These are phyloP conservation scores for Chaetura pelagica DNA, from an alignment of 2,113 vertebrate genomes.

Conservation along the genomic window DNA sequence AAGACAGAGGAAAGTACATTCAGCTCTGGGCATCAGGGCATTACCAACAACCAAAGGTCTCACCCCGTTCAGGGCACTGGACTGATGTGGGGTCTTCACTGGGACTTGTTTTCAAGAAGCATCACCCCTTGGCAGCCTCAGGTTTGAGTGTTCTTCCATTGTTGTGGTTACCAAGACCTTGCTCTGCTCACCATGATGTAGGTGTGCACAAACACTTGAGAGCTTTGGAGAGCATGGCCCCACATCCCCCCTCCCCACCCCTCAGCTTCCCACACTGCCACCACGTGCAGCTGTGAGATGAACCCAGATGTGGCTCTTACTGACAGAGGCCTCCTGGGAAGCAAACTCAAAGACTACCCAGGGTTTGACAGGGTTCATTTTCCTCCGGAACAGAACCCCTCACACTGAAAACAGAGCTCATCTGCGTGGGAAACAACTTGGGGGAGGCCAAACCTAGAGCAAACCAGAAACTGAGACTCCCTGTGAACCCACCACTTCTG, in stretches of 20 bases:
- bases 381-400: not conserved
- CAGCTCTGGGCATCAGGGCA: not conserved
- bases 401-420: not conserved
- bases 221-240: not conserved
- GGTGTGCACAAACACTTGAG: not conserved
- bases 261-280: not conserved
- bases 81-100: not conserved
- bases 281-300: accelerated
- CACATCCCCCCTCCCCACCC: not conserved
- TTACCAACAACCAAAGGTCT: not conserved
- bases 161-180: not conserved
- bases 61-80: accelerated
- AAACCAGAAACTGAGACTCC: not conserved
- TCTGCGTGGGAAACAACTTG: not conserved
- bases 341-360: not conserved
- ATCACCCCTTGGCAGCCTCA: not conserved
- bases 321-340: not conserved
- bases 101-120: not conserved
- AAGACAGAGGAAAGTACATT: not conserved
- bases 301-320: not conserved
- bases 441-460: not conserved
- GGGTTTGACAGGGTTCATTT: not conserved
- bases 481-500: slow-evolving; percentile 14
- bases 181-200: accelerated
- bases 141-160: not conserved